Conservation (phyloP, 2,113 vertebrate species). For the Charadrius vociferus region DNA sequence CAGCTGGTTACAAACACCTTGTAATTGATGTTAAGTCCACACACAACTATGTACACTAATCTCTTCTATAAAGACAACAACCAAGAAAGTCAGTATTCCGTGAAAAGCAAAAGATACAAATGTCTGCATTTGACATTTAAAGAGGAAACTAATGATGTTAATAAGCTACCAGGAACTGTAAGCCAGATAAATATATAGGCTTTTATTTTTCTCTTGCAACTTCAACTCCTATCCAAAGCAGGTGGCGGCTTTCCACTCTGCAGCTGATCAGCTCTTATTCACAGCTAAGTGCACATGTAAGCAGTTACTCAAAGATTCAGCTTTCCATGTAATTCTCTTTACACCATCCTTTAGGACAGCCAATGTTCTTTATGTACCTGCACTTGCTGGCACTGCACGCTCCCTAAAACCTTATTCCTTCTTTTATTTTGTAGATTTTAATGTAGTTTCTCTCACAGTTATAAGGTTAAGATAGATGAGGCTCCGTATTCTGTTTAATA, state of each 20-base stretch:
- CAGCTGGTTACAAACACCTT: not conserved
- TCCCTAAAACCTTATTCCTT: not conserved
- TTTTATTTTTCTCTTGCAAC: not conserved
- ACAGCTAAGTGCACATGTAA: not conserved
- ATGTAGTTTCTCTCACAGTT: not conserved
- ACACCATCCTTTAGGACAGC: not conserved
- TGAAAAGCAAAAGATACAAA: not conserved
- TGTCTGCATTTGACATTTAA: not conserved
- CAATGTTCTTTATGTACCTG: not conserved
- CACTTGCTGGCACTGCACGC: not conserved
- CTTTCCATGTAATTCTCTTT: not conserved
- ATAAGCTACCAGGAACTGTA: not conserved
- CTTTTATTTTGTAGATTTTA: not conserved
- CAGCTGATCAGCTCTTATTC: not conserved
- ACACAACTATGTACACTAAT: accelerated
- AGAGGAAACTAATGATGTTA: not conserved
- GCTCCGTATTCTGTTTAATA: not conserved
- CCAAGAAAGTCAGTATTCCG: not conserved
- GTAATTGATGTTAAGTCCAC: not conserved
- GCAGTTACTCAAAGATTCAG: not conserved
- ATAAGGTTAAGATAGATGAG: not conserved
- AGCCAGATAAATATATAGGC: not conserved
- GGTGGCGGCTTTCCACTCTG: not conserved
- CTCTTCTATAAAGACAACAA: not conserved
- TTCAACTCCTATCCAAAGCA: not conserved